A percentile compares a stretch with the other conserved stretches of the same genome.
Conservation (phyloP, 2,113 vertebrate species). For the Daphoenositta chrysoptera region DNA sequence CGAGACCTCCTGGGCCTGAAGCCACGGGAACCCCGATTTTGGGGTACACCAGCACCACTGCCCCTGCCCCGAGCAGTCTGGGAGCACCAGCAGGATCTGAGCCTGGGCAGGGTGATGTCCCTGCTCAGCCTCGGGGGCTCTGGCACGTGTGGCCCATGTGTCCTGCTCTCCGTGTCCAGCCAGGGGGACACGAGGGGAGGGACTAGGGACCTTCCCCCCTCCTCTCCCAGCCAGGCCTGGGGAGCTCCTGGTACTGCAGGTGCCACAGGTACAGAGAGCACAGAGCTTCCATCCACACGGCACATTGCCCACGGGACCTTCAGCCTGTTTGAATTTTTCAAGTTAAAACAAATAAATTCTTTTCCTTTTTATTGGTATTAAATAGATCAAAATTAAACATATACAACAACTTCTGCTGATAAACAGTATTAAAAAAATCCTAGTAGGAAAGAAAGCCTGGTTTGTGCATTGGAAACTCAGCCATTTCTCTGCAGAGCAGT, state of each 20-base stretch:
- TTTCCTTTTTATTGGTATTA: conserved; percentile 28
- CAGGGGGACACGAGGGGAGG: not conserved
- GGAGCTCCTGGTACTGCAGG: not conserved
- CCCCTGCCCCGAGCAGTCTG: accelerated
- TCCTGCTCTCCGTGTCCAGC: not conserved
- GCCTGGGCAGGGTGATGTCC: accelerated
- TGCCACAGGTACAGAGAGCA: not conserved
- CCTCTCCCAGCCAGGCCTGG: not conserved
- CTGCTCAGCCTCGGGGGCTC: accelerated
- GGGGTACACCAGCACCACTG: not conserved
- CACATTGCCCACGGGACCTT: accelerated
- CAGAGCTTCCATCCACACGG: not conserved
- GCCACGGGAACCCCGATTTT: accelerated
- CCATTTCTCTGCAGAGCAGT: not conserved
- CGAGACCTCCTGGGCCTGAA: not conserved
- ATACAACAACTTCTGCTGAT: not conserved
- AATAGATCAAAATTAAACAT: not conserved
- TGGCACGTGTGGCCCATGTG: accelerated
- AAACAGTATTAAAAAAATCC: not conserved
- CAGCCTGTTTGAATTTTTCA: conserved; percentile 14
- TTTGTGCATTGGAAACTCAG: not conserved
- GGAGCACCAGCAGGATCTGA: not conserved
- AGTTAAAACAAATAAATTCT: not conserved
- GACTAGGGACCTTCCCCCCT: not conserved
- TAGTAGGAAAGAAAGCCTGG: not conserved